These are phyloP conservation scores for Tanypteryx hageni DNA, from an alignment of 2,888 invertebrate genomes.

Conservation along the genomic window DNA sequence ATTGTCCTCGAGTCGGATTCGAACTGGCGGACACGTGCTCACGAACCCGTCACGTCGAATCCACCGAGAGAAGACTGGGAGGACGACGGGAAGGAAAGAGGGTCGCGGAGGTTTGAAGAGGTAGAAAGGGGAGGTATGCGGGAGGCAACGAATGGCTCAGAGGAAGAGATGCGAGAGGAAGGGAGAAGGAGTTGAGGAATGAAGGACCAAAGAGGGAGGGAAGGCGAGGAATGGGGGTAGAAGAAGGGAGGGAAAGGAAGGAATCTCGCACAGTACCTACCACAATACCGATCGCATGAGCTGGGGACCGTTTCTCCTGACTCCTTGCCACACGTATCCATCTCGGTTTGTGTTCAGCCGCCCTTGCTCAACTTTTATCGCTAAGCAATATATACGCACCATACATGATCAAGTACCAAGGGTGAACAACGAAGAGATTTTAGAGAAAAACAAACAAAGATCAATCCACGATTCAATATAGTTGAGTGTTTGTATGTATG, in stretches of 20 bases:
- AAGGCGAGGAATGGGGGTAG: background rate
- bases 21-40: background rate
- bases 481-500: no score
- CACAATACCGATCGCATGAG: conserved; percentile 52
- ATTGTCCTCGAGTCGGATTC: background rate
- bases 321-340: background rate
- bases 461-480: no score
- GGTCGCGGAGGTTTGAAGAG: background rate
- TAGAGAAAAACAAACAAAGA: no score
- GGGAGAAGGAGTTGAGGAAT: background rate
- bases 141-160: background rate
- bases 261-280: background rate
- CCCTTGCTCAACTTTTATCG: background rate
- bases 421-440: no score
- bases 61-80: no score
- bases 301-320: conserved; percentile 6
- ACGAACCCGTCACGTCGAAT: background rate
- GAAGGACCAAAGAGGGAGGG: background rate
- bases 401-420: no score
- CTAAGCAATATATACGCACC: no score
- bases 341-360: background rate
- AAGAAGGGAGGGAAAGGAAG: background rate
- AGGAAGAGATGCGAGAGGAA: background rate
- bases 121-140: background rate
- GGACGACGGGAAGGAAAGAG: background rate